A percentile compares a stretch with the other conserved stretches of the same genome.
These are phyloP conservation scores for Tetragnatha versicolor DNA, from an alignment of 1,140 invertebrate species.

Conservation along the genomic window DNA sequence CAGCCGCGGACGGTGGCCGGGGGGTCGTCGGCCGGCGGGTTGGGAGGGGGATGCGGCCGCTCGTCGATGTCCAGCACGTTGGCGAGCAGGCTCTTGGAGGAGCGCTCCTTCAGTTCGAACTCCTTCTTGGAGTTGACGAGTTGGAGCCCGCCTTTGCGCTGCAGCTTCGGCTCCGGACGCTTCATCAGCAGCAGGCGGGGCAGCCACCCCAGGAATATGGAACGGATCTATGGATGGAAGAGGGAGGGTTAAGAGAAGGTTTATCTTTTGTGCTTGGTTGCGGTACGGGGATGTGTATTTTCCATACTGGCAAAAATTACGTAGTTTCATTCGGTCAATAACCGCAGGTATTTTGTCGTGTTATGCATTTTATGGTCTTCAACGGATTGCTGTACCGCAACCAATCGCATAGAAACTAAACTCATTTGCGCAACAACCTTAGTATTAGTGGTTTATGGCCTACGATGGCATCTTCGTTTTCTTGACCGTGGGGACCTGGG, in stretches of 20 bases:
- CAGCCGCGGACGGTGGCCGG: conserved; percentile 58
- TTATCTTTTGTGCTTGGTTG: no score
- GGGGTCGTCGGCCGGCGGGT: conserved; percentile 62
- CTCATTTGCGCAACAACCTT: no score
- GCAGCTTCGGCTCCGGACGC: conserved; percentile 90
- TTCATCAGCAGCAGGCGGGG: conserved; percentile 94
- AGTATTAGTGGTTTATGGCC: no score
- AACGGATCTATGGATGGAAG: conserved; percentile 79
- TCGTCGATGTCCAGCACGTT: conserved; percentile 97
- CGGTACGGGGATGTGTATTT: no score
- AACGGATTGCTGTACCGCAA: no score
- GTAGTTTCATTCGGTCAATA: no score
- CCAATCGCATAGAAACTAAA: no score
- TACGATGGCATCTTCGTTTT: no score
- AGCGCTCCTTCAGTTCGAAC: conserved; percentile 87
- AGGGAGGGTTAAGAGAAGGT: not conserved
- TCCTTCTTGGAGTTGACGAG: conserved; percentile 72
- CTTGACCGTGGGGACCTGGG: no score
- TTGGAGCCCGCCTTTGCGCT: conserved; percentile 75
- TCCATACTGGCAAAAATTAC: no score
- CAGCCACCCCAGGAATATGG: conserved; percentile 93
- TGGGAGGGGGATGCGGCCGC: not conserved
- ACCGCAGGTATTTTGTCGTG: no score
- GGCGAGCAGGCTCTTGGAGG: conserved; percentile 90
- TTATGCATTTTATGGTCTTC: no score